Evolutionary conservation across 2,888 invertebrate genomes (phyloP).

Genomic region (Parnassius apollo): DNA sequence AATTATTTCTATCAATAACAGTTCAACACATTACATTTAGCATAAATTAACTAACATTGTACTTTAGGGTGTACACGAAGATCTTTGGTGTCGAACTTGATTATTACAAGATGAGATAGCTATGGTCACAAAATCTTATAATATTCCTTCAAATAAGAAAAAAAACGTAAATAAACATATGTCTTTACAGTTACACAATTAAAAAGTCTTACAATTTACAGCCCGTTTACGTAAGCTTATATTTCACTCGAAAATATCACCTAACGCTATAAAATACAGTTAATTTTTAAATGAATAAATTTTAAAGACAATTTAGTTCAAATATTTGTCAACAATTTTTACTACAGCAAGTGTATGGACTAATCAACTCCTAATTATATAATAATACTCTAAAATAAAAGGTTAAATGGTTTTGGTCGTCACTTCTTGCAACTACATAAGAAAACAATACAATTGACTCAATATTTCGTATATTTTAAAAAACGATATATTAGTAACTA

Average conservation of each 20-base stretch:
- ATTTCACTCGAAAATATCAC: slow-evolving; percentile 20
- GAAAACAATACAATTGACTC: too few relatives aligned
- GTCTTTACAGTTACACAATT: slow-evolving; percentile 11
- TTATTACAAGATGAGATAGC: slow-evolving; percentile 38
- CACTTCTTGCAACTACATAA: too few relatives aligned
- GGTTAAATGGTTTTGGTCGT: neutral
- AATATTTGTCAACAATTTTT: neutral
- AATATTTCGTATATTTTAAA: too few relatives aligned
- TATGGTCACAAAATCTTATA: slow-evolving; percentile 33
- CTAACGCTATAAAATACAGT: slow-evolving; percentile 4
- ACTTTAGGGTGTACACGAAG: slow-evolving; percentile 43
- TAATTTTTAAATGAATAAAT: slow-evolving; percentile 7
- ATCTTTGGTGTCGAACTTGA: slow-evolving; percentile 71
- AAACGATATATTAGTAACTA: too few relatives aligned
- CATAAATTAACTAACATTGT: slow-evolving; percentile 50
- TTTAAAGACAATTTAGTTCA: slow-evolving; percentile 1
- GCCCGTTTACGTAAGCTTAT: slow-evolving; percentile 44
- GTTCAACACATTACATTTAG: slow-evolving; percentile 51
- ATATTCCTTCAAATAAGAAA: slow-evolving; percentile 17
- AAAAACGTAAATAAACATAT: slow-evolving; percentile 14
- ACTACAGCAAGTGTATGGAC: neutral
- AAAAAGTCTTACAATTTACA: slow-evolving; percentile 68
- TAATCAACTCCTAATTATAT: neutral
- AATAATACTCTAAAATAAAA: neutral
- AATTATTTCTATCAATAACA: slow-evolving; percentile 38